Evolutionary conservation across 2,888 invertebrate genomes (phyloP).

Genomic region (Elmis aenea): DNA sequence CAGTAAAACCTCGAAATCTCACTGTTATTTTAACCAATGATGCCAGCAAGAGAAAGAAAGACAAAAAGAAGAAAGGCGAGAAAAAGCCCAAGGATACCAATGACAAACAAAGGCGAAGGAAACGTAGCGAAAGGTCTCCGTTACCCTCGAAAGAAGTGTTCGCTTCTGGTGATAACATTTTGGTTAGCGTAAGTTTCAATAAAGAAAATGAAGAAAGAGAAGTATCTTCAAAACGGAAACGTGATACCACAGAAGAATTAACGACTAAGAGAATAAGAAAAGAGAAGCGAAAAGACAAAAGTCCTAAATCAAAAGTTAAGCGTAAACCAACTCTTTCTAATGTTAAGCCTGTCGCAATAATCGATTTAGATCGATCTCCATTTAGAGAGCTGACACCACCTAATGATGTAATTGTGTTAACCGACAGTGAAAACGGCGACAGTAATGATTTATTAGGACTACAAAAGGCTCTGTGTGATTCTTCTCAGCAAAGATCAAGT

Average conservation of each 20-base stretch:
- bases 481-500: slow-evolving; percentile 32
- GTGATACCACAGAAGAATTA: slow-evolving; percentile 31
- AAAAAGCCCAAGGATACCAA: slow-evolving; percentile 14
- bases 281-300: slow-evolving; percentile 37
- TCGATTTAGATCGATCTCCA: slow-evolving; percentile 79
- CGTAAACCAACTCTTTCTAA: slow-evolving; percentile 39
- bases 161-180: slow-evolving; percentile 87
- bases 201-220: slow-evolving; percentile 53
- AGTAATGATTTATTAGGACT: slow-evolving; percentile 21
- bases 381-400: slow-evolving; percentile 79
- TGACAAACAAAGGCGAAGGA: slow-evolving; percentile 45
- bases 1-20: slow-evolving; percentile 50
- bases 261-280: slow-evolving; percentile 44
- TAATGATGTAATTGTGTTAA: slow-evolving; percentile 74
- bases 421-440: slow-evolving; percentile 67
- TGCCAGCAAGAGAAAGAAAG: slow-evolving; percentile 46
- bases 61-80: slow-evolving; percentile 30
- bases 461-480: slow-evolving; percentile 28
- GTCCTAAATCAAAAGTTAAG: slow-evolving; percentile 9
- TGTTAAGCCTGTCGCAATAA: slow-evolving; percentile 76
- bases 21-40: slow-evolving; percentile 58
- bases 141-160: slow-evolving; percentile 84
- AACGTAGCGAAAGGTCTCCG: slow-evolving; percentile 47
- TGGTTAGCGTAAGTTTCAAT: slow-evolving; percentile 88
- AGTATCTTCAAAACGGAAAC: slow-evolving; percentile 43